phyloP scores from a whole-genome alignment of 23 tunicate genomes.

The Botrylloides violaceus region DNA sequence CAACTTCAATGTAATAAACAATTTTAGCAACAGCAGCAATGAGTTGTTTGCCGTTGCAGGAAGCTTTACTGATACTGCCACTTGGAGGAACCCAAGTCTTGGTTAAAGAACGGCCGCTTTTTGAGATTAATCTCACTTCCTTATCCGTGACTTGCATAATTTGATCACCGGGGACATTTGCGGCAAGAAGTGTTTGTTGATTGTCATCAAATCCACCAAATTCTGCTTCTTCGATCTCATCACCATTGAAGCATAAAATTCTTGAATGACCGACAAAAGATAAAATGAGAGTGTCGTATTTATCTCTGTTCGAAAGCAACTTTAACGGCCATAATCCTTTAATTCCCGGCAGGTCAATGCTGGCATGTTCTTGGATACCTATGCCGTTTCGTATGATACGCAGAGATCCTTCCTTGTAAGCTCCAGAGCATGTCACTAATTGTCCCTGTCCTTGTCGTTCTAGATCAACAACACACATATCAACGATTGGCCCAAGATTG shows the following conservation, averaged over 20 bases:
- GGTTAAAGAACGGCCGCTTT: conserved; percentile 20
- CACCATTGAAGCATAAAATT: conserved; percentile 64
- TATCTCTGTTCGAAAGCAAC: conserved; percentile 23
- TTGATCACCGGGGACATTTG: conserved; percentile 73
- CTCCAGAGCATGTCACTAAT: conserved; percentile 91
- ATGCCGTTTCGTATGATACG: conserved; percentile 95
- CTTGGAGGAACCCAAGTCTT: conserved; percentile 68
- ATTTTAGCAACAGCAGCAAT: conserved; percentile 64
- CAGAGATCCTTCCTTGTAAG: conserved; percentile 81
- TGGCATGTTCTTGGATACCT: conserved; percentile 98
- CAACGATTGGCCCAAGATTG: conserved; percentile 94
- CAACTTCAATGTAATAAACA: conserved; percentile 64
- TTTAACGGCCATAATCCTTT: conserved; percentile 85
- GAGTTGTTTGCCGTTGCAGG: conserved; percentile 71
- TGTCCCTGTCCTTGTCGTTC: conserved; percentile 98
- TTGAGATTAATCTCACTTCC: conserved; percentile 53
- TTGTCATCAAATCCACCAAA: conserved; percentile 76
- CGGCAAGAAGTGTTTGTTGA: conserved; percentile 46
- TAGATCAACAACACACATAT: conserved; percentile 96
- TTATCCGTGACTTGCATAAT: conserved; percentile 86
- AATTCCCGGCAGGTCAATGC: conserved; percentile 87
- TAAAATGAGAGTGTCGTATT: conserved; percentile 79
- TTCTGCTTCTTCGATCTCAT: conserved; percentile 90
- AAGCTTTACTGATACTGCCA: conserved; percentile 66
- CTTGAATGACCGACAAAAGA: conserved; percentile 92